Evolutionary conservation across 2,797 vertebrate species (phyloP), one percentile per base, ranked within the genome.

Genomic region (Sebastiscus albofasciatus): DNA sequence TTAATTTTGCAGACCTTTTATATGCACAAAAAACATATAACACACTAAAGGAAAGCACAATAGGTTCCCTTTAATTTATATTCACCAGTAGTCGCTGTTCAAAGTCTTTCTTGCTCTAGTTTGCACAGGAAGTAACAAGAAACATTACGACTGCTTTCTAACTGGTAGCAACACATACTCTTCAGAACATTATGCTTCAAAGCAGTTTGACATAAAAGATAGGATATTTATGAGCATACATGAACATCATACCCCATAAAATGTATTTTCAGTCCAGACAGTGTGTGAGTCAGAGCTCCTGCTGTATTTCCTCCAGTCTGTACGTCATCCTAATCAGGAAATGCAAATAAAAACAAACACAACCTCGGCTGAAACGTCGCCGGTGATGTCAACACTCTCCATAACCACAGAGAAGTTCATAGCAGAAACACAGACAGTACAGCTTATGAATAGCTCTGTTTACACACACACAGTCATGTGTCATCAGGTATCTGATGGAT

Each of bases 261-360:
- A 71, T 5, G n/a, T 4, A 18, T 61, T 64, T 68, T 36, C 33
- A 36, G 54, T 55, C 24, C 34, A 31, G 26, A 66, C 14, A 64
- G 59, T 22, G 34, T n/a, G 36, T n/a, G 66, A 84, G 74, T 82
- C 67, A 70, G 16, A 58, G 16, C 31, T 10, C 22, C 52, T 18
- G 61, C 71, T 75, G 59, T 11, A 36, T 59, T 59, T 42, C 34
- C 68, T 42, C 42, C 1, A 11, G 26, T 29, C 77, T 72, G 29
- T 26, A 60, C 9, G 34, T 65, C 36, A 22, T 49, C 34, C 24
- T 36, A 33, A 87, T 76, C 77, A 67, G 65, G 46, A 66, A 75
- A 61, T 59, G 11, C 42, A 65, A 67, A 79, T 27, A 72, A 72
- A 78, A 75, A 72, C 82, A 84, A 71, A 75, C 52, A 78, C 29